Evolutionary conservation across 92 coral and sea anemone species (phyloP), one percentile per base, ranked within the genome.

Genomic region (Epizoanthus stellaris): DNA sequence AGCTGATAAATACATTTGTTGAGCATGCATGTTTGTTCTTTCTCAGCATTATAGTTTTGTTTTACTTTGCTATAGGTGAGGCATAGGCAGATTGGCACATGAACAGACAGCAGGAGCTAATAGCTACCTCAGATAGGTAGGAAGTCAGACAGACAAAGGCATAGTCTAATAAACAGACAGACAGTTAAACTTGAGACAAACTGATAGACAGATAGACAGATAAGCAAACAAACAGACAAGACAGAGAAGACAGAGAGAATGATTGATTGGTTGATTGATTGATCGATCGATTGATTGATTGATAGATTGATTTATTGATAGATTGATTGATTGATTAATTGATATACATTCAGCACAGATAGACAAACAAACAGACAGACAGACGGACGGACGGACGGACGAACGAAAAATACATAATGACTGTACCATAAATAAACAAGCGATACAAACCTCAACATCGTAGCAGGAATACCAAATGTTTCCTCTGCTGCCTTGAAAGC

Each of bases 401-500:
- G 21, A 15, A 42, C 30, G 25, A 76, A 23, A 20, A 30, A 12
- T 17, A 57, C 39, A 45, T 45, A 9, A 45, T 45, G 7, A 45
- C 8, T 45, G 52, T 5, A 45, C 52, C 8, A 45, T 45, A 5
- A 45, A 45, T 45, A 45, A 45, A 10, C 10, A 45, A 52, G 56
- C 56, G 2, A 6, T 38, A 39, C 61, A 8, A 45, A 80, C 77
- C 75, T 82, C 1, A 68, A 34, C 77, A 68, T 68, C 52, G 60
- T 39, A 9, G 52, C 71, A 21, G 95, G 95, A 30, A 94, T 89
- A 66, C 95, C 93, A 61, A 94, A 91, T 4, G 82, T 81, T 7
- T 69, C 85, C 10, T 91, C 92, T 17, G 98, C 95, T 65, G 86
- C 77, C 45, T 84, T 84, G 17, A 94, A 86, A 14, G 88, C 80